Evolutionary conservation across 2,888 invertebrate genomes (phyloP).

Genomic region (Cryptus armator): DNA sequence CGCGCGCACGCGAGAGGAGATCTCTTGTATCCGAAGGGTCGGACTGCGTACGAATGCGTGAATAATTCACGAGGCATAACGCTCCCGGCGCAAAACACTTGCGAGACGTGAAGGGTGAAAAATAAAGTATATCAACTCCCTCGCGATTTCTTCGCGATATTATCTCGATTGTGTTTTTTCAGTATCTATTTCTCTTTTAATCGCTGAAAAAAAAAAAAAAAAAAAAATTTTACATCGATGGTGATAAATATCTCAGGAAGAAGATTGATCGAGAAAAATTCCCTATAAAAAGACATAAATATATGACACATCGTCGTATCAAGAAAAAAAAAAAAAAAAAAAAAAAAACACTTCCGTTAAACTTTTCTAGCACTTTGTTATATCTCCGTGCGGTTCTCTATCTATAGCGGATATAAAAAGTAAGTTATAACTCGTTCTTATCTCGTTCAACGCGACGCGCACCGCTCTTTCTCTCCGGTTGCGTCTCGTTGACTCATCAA

Average conservation of each 20-base stretch:
- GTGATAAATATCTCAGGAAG: not conserved
- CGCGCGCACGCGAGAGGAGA: not conserved
- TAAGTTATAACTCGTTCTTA: slow-evolving; percentile 21
- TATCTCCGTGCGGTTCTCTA: not conserved
- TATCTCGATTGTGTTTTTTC: not conserved
- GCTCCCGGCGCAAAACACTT: slow-evolving; percentile 52
- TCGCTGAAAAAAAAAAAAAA: not conserved
- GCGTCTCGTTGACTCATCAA: slow-evolving; percentile 59
- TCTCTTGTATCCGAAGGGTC: slow-evolving; percentile 60
- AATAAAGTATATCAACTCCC: slow-evolving; percentile 41
- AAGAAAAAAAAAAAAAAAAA: not conserved
- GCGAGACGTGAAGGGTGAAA: slow-evolving; percentile 24
- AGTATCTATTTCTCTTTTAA: not conserved
- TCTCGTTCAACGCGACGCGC: slow-evolving; percentile 13
- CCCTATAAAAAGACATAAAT: not conserved
- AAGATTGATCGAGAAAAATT: slow-evolving; percentile 16
- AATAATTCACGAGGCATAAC: slow-evolving; percentile 63
- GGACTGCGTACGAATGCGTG: slow-evolving; percentile 58
- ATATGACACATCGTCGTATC: not conserved
- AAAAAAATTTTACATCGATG: not conserved
- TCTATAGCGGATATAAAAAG: slow-evolving; percentile 39
- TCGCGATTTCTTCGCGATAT: slow-evolving; percentile 3
- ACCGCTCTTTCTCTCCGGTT: slow-evolving; percentile 3
- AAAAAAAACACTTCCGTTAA: slow-evolving; percentile 1
- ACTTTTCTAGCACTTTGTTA: slow-evolving; percentile 20